Percentiles rank a stretch among this genome's conserved stretches.
Evolutionary conservation across 2,113 vertebrate genomes (phyloP).

Genomic region (Sula dactylatra): DNA sequence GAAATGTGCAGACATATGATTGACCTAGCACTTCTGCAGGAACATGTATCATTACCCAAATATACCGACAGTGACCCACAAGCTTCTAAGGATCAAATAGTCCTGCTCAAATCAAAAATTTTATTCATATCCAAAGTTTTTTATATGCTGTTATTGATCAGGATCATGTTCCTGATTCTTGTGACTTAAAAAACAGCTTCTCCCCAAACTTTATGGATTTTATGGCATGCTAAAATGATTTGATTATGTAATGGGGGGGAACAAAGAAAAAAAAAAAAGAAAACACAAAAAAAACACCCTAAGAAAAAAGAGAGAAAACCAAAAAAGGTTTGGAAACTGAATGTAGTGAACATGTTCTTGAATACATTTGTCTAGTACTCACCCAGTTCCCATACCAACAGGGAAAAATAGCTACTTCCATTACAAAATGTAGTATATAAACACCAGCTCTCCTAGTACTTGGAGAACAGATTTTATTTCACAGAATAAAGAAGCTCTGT

Average conservation of each 20-base stretch:
- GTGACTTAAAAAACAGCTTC: not conserved
- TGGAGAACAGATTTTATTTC: not conserved
- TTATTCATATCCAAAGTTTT: not conserved
- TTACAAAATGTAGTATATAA: not conserved
- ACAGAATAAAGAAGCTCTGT: not conserved
- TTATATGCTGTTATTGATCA: not conserved
- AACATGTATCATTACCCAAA: not conserved
- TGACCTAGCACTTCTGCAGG: not conserved
- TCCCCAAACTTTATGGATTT: not conserved
- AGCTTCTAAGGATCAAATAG: not conserved
- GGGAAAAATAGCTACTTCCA: not conserved
- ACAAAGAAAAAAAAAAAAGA: not conserved
- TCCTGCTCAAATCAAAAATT: not conserved
- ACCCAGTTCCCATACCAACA: not conserved
- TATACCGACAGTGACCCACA: not conserved
- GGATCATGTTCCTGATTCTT: not conserved
- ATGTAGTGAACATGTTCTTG: not conserved
- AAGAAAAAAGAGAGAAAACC: not conserved
- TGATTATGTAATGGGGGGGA: not conserved
- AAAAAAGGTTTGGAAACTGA: not conserved
- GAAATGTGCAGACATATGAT: not conserved
- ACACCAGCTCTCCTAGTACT: not conserved
- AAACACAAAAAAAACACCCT: not conserved
- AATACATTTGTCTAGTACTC: not conserved
- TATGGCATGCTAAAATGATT: not conserved